phyloP scores from a whole-genome alignment of 2,888 invertebrate species.

The Cepaea hortensis region DNA sequence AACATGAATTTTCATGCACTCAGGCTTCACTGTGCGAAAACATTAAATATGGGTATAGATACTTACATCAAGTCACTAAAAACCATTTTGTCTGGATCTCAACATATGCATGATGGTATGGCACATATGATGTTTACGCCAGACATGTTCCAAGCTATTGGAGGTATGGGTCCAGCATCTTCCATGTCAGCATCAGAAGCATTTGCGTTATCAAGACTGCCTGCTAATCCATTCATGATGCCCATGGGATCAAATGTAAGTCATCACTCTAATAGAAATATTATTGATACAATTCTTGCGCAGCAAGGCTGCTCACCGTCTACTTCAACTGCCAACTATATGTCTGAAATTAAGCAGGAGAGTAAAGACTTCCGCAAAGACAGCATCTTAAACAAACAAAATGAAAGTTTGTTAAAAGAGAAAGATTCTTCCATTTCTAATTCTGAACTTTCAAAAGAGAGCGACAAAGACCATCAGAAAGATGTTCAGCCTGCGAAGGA shows the following conservation, averaged over 20 bases:
- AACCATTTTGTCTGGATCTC: constrained; percentile 31
- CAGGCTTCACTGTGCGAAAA: constrained; percentile 46
- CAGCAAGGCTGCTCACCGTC: constrained; percentile 7
- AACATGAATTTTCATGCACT: constrained; percentile 51
- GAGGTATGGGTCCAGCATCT: not conserved
- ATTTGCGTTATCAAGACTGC: not conserved
- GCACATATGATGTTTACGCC: not conserved
- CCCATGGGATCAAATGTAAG: constrained; percentile 17
- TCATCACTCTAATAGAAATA: not conserved
- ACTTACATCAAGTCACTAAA: constrained; percentile 49
- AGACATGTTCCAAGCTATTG: not conserved
- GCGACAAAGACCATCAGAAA: not conserved
- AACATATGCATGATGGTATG: not conserved
- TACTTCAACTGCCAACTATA: not conserved
- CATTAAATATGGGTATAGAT: constrained; percentile 47
- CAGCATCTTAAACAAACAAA: not conserved
- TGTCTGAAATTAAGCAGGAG: not conserved
- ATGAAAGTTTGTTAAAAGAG: not conserved
- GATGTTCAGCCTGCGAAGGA: not conserved
- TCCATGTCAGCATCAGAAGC: constrained; percentile 11
- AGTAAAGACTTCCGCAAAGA: not conserved
- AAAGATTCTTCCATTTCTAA: not conserved
- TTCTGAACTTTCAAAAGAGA: constrained; percentile 1
- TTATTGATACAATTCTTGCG: not conserved
- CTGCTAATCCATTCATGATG: not conserved